Conservation (phyloP, 2,888 invertebrate species). For the Eueremaeus valkanovi region DNA sequence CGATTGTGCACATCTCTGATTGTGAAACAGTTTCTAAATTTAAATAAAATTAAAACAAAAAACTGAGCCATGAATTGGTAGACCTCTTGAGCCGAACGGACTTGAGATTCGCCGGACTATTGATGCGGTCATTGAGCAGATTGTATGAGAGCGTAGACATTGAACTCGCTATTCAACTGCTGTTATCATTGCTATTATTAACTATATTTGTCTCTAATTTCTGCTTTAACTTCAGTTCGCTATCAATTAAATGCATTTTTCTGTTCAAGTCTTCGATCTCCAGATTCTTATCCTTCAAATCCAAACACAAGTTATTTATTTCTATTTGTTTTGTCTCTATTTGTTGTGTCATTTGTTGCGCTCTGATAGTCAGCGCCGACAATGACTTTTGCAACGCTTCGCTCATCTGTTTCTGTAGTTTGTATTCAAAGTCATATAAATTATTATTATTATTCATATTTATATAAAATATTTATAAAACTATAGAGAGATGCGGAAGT, state of each 20-base stretch:
- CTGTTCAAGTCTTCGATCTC: neutral
- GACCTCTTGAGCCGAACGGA: no score
- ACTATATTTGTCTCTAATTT: neutral
- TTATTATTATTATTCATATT: no score
- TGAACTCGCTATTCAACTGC: neutral
- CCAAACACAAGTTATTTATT: neutral
- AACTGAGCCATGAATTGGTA: neutral
- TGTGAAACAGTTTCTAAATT: no score
- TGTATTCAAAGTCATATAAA: neutral
- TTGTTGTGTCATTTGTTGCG: neutral
- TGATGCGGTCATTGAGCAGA: neutral
- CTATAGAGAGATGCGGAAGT: no score
- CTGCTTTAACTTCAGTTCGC: neutral
- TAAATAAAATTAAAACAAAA: no score
- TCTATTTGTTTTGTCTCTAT: neutral
- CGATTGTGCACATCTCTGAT: no score
- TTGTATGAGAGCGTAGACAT: neutral
- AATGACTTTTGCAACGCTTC: neutral
- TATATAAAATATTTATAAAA: no score
- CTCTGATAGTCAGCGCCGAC: neutral
- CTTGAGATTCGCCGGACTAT: neutral
- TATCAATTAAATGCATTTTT: neutral
- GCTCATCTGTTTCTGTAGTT: neutral
- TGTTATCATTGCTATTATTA: neutral
- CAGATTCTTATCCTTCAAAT: neutral